Percentiles rank a stretch among this genome's conserved stretches.
These are phyloP conservation scores for Natator depressus DNA, from an alignment of 2,113 vertebrate genomes.

Conservation along the genomic window DNA sequence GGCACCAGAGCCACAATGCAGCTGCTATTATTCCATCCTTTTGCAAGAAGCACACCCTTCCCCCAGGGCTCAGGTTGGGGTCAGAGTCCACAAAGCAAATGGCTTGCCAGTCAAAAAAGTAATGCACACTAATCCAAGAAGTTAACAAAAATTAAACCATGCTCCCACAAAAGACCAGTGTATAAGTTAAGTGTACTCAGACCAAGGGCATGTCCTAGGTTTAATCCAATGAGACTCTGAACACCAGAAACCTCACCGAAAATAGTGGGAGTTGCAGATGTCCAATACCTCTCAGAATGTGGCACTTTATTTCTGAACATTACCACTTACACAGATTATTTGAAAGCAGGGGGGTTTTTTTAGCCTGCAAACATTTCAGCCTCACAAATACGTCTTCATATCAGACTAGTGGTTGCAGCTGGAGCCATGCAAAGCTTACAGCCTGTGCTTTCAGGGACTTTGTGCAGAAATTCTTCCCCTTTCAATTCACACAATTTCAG, in stretches of 20 bases:
- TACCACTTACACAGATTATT: not conserved
- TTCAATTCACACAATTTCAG: not conserved
- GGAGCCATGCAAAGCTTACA: not conserved
- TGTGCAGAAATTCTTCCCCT: not conserved
- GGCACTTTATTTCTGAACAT: not conserved
- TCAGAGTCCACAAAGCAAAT: not conserved
- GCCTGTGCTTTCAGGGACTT: not conserved
- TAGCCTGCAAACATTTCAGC: not conserved
- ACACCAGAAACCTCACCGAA: not conserved
- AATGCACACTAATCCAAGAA: not conserved
- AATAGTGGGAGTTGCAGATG: not conserved
- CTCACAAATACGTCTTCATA: not conserved
- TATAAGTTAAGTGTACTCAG: not conserved
- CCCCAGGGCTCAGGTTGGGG: not conserved
- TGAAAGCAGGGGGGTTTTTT: not conserved
- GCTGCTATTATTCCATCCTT: not conserved
- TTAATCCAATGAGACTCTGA: not conserved
- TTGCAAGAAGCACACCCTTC: not conserved
- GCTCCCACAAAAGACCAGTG: not conserved
- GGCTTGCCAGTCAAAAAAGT: not conserved
- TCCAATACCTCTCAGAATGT: not conserved
- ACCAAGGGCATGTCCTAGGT: not conserved
- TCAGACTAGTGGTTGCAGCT: not conserved
- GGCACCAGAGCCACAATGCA: not conserved
- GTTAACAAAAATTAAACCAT: not conserved